phyloP scores from a whole-genome alignment of 2,888 invertebrate species.

The Hedychridium roseum region DNA sequence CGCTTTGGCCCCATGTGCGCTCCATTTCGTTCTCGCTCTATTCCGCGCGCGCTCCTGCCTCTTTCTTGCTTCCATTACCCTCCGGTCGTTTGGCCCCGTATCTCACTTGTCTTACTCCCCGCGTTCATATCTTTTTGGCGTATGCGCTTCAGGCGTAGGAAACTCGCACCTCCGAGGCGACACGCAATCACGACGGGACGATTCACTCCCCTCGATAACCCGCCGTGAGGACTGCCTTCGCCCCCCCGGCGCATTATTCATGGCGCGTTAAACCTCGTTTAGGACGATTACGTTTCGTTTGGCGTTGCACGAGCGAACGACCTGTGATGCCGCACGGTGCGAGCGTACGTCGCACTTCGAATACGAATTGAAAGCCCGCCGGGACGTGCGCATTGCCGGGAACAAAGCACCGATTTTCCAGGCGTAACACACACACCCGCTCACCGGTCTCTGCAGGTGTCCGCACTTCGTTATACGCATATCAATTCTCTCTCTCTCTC shows the following conservation, averaged over 20 bases:
- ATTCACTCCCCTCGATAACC: too few species aligned
- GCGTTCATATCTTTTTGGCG: constrained; percentile 8
- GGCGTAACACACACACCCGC: too few species aligned
- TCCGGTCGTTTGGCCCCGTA: constrained; percentile 13
- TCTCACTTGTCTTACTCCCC: constrained; percentile 11
- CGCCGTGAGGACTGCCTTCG: constrained; percentile 5
- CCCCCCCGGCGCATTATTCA: constrained; percentile 47
- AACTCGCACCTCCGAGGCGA: too few species aligned
- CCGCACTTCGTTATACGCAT: too few species aligned
- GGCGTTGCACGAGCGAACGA: constrained; percentile 28
- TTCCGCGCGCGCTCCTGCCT: constrained; percentile 10
- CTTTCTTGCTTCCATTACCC: constrained; percentile 2
- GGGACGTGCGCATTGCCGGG: constrained; percentile 9
- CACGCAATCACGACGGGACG: too few species aligned
- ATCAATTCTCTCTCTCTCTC: too few species aligned
- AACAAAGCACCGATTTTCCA: too few species aligned
- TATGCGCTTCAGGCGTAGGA: too few species aligned
- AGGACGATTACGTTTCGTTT: constrained; percentile 54
- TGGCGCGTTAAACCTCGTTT: constrained; percentile 57
- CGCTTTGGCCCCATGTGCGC: constrained; percentile 13
- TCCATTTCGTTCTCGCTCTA: constrained; percentile 1
- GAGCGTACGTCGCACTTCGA: constrained; percentile 26
- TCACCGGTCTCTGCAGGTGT: too few species aligned
- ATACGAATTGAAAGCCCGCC: constrained; percentile 32
- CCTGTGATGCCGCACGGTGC: constrained; percentile 21